Base-by-base conservation (phyloP, 2,888 invertebrate genomes). In the Xanthostigma xanthostigma region DNA sequence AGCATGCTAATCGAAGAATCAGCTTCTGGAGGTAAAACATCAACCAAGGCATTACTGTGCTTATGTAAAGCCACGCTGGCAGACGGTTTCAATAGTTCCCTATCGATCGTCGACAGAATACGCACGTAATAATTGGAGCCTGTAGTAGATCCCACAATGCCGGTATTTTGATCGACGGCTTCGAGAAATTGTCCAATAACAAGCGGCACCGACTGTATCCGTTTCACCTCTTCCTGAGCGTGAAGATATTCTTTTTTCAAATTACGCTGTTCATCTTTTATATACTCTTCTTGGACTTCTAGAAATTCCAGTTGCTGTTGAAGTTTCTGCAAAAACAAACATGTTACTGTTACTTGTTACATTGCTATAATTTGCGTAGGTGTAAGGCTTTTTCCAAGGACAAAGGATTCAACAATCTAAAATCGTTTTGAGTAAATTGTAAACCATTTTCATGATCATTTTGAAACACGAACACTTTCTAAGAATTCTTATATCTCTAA, bases 41-140 rank as follows among this genome's bases (percentile, higher is more conserved):
- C 98, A 1, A 98, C 98, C 50, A 98, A 72, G n/a, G 98, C 97
- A 77, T 99, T 98, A 61, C 96, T 96, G 69, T 98, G 97, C 66
- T 98, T 98, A 67, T 98, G 98, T 36, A 98, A 75, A 13, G 97
- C 97, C 33, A 98, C 98, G 55, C 95, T 96, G 11, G 97, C 95
- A 1, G 96, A 96, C 0, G 98, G 96, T 64, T 98, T 97, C 56
- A 99, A 67, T 50, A 98, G 69, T 67, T 99, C 98, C 11, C 97
- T 75, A 66, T 99, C 98, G 58, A 99, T 93, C 5, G 98, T 98
- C 3, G 97, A 97, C 50, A 99, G 70, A 63, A 98, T 98, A 13
- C 97, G 80, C 11, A 99, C 98, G 73, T 95, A 99, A 68, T 98
- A 98, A 71, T 98, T 98, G 1, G 97, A 98, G 35, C 98, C 96